Evolutionary conservation across 2,113 vertebrate species (phyloP), one percentile per base, ranked within the genome.

Genomic region (Electrona antarctica): DNA sequence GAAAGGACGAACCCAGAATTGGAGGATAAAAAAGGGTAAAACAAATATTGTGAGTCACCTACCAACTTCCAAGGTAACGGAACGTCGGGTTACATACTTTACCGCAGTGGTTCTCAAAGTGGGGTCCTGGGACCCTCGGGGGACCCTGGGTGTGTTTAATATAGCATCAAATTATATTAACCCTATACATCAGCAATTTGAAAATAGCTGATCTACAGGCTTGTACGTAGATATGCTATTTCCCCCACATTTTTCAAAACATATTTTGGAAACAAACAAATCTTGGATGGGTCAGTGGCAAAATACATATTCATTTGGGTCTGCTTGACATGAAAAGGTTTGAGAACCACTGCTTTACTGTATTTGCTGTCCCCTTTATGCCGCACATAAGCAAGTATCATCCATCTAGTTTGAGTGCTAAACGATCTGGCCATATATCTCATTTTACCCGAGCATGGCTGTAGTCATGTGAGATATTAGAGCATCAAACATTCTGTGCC

Each of bases 401-500:
- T 62, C 21, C 45, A 69, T 76, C 60, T 77, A 47, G 46, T 76
- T 65, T 61, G 64, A 68, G 60, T 49, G 47, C 12, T 10, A 58
- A 74, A 54, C 15, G 12, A 48, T 12, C 6, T 7, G 49, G 9
- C 13, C 21, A 50, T 68, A 60, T 68, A 60, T 68, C 7, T 74
- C 47, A 60, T 73, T 74, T 85, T 79, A n/a, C 61, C 46, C 55
- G 60, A 52, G 48, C 67, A 69, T 61, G 21, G 21, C 15, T 68
- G 41, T 77, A 64, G 29, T 64, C 56, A 58, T 66, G 45, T 69
- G 81, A 64, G 47, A 56, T 74, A 56, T 74, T 64, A 62, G 60
- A 64, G 49, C 70, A 71, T 77, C 71, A 75, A 85, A 77, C 76
- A 75, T 51, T 48, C 33, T 7, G 47, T 66, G 71, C 7, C 3